Evolutionary conservation across 1,140 invertebrate genomes (phyloP).

Genomic region (Himalopsyche phryganea): DNA sequence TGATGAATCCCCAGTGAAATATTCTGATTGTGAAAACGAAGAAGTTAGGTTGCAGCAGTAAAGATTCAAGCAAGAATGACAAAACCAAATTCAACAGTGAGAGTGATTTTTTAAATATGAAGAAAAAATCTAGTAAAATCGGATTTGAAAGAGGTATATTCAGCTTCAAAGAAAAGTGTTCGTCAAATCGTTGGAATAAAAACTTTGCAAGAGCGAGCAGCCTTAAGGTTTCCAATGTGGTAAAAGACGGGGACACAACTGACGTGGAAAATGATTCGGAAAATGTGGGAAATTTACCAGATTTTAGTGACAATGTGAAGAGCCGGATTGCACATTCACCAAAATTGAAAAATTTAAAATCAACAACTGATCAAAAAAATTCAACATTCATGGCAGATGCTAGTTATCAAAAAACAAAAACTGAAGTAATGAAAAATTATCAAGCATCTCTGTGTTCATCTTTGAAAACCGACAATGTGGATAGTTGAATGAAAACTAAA

Average conservation of each 20-base stretch:
- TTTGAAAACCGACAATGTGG: constrained; percentile 21
- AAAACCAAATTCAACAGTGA: constrained; percentile 28
- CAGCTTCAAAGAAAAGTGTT: constrained; percentile 24
- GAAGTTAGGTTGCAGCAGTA: neutral
- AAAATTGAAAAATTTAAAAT: constrained; percentile 26
- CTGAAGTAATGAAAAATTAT: constrained; percentile 31
- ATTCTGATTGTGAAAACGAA: constrained; percentile 1
- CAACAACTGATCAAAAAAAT: constrained; percentile 14
- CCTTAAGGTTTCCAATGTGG: constrained; percentile 12
- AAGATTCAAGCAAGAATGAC: constrained; percentile 6
- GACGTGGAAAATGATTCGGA: constrained; percentile 11
- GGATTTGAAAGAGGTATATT: constrained; percentile 23
- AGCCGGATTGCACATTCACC: constrained; percentile 30
- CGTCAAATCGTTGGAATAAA: constrained; percentile 11
- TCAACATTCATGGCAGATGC: constrained; percentile 22
- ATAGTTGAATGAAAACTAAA: constrained; percentile 9
- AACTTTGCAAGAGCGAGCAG: constrained; percentile 26
- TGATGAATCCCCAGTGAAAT: neutral
- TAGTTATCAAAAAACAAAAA: constrained; percentile 30
- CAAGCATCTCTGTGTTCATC: constrained; percentile 26
- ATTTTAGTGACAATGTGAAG: constrained; percentile 30
- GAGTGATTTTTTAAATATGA: constrained; percentile 29
- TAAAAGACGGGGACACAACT: constrained; percentile 12
- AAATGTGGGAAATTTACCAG: constrained; percentile 3
- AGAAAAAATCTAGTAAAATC: constrained; percentile 26